Base-by-base conservation (phyloP, 2,113 vertebrate species). In the Amazona vittata region DNA sequence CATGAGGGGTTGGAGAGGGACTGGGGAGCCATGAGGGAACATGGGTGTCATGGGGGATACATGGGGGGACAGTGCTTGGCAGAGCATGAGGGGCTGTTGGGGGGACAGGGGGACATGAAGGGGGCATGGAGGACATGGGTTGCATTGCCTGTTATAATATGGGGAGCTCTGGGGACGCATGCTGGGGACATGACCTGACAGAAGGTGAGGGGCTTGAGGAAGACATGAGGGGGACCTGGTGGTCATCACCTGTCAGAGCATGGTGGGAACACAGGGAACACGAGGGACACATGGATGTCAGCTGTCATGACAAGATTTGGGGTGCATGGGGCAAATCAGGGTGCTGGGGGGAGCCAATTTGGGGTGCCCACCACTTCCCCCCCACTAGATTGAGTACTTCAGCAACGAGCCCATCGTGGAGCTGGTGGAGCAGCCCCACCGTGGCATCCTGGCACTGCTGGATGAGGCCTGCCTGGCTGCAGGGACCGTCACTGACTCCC, bases 381-480 rank as follows among this genome's bases (percentile, higher is more conserved):
- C 3, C 47, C 47, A n/a, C 5, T 97, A 99, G 99, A 98, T 99
- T 0, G 98, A 99, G 9, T 99, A 99, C 97, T 99, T 99, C 93
- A 99, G 99, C 97, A 99, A 99, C 33, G 98, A 99, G 95, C 98
- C 99, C 97, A 99, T 99, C 0, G 99, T 99, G 53, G 99, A 99
- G 37, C 98, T 99, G 17, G 99, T 99, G 95, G 99, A 99, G 92
- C 98, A 98, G 95, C 97, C 98, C 0, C 99, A 99, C 94, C 98
- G 98, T 11, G 99, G 99, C 26, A 97, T 99, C 95, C 98, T 99
- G 92, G 98, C 99, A 1, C 97, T 99, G 75, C 92, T 99, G 96
- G 99, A 99, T 0, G 99, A 99, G 69, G 99, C 99, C 6, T 99
- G 99, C 65, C 98, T 99, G 74, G 98, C 97, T 0, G 99, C 94